phyloP scores from a whole-genome alignment of 2,113 vertebrate genomes.

The Beaufortia kweichowensis region DNA sequence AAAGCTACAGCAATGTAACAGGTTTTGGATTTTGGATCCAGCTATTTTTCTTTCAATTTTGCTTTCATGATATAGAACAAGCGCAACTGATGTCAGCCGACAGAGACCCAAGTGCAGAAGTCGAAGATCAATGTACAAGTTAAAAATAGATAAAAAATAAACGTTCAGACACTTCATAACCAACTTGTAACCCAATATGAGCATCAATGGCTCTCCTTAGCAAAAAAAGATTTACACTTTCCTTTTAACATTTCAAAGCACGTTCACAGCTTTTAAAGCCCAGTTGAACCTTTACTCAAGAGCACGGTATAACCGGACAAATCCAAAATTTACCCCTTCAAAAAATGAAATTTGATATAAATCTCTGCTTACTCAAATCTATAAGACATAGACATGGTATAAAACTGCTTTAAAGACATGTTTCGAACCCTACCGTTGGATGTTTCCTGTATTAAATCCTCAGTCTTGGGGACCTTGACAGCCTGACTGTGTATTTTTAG shows the following conservation, averaged over 20 bases:
- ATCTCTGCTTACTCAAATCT: neutral
- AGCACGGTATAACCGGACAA: neutral
- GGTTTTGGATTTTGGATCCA: too few relatives aligned
- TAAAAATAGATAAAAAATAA: too few relatives aligned
- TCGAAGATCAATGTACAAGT: too few relatives aligned
- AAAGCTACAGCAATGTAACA: too few relatives aligned
- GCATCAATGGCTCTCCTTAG: neutral
- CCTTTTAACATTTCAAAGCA: conserved; percentile 27
- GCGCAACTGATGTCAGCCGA: too few relatives aligned
- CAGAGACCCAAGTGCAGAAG: too few relatives aligned
- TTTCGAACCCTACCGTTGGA: conserved; percentile 40
- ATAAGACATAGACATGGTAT: conserved; percentile 18
- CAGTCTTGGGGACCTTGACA: conserved; percentile 9
- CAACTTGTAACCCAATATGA: neutral
- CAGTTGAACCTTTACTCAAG: neutral
- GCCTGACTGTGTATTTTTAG: conserved; percentile 51
- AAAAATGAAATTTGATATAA: neutral
- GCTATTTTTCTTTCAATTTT: too few relatives aligned
- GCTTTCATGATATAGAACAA: too few relatives aligned
- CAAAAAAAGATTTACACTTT: neutral
- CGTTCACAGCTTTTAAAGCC: neutral
- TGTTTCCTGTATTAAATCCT: conserved; percentile 38
- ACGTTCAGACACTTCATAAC: too few relatives aligned
- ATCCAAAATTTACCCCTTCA: neutral
- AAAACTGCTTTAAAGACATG: neutral